Evolutionary conservation across 2,888 invertebrate species (phyloP).

Genomic region (Argyra leucocephala): DNA sequence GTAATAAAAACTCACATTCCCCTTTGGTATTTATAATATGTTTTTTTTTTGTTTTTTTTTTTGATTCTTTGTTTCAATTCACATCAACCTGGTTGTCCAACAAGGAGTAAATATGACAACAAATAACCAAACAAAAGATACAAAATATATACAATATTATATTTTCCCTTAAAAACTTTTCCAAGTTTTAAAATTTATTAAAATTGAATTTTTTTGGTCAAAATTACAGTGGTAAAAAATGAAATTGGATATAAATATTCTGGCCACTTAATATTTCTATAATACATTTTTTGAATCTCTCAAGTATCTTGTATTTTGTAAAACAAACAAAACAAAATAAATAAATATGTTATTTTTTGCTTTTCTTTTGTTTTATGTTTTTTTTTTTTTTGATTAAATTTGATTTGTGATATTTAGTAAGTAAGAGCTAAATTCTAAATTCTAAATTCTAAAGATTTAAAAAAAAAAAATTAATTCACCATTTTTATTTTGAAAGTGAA

Average conservation of each 20-base stretch:
- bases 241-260: not conserved
- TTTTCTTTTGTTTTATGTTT: too few species aligned
- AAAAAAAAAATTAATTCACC: too few species aligned
- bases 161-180: not conserved
- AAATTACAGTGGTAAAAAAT: not conserved
- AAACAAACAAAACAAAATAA: not conserved
- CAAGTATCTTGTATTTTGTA: not conserved
- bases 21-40: too few species aligned
- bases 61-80: too few species aligned
- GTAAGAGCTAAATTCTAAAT: too few species aligned
- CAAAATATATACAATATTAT: not conserved
- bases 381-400: not conserved
- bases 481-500: too few species aligned
- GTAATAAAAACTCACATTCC: too few species aligned
- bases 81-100: not conserved
- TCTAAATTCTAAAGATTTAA: too few species aligned
- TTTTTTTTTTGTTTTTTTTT: too few species aligned
- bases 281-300: too few species aligned
- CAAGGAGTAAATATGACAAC: not conserved
- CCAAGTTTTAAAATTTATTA: not conserved
- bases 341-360: too few species aligned
- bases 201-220: not conserved
- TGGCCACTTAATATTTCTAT: not conserved
- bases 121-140: not conserved
- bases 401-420: not conserved